Evolutionary conservation across 2,888 invertebrate genomes (phyloP), one percentile per base, ranked within the genome.

Genomic region (Lasioglossum villosulum): DNA sequence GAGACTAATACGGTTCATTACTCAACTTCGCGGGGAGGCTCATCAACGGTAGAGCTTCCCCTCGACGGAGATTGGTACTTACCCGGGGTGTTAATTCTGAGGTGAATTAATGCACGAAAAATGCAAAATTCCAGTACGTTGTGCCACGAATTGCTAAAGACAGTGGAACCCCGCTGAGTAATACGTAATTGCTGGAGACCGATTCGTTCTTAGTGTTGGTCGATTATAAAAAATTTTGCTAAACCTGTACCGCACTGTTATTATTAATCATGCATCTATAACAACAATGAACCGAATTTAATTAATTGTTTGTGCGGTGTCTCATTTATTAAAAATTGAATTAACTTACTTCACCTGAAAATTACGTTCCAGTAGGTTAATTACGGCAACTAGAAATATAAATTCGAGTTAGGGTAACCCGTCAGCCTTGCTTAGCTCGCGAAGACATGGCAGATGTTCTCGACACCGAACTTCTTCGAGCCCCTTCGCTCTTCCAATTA

Each of bases 1-100:
- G 45, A 10, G 52, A 70, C 70, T 70, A 77, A 77, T 77, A 70
- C 39, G 48, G 70, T 48, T 52, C 77, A 52, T 77, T 77, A 45
- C 52, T 77, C 77, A 77, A 70, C 48, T 52, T 56, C 70, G 30
- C 68, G 6, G 77, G 19, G 14, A 27, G 70, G 52, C 27, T 77
- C 77, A 23, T 77, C 77, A 68, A 77, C 14, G 48, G 52, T 30
- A 52, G 48, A 48, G 42, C 75, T 66, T 34, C 63, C 63, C 30
- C 63, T 63, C 63, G 39, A 23, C 42, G 16, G 34, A 66, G 63
- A 75, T 75, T 45, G 66, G 14, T 34, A 34, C 75, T 42, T 30
- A 23, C 30, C 19, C 6, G 30, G 30, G 19, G 59, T 39, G 27
- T 27, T 68, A 34, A 76, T 63, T 76, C 68, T 14, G 8, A 1